Evolutionary conservation across 2,797 vertebrate species (phyloP).

Genomic region (Alcedo quadribrachys): DNA sequence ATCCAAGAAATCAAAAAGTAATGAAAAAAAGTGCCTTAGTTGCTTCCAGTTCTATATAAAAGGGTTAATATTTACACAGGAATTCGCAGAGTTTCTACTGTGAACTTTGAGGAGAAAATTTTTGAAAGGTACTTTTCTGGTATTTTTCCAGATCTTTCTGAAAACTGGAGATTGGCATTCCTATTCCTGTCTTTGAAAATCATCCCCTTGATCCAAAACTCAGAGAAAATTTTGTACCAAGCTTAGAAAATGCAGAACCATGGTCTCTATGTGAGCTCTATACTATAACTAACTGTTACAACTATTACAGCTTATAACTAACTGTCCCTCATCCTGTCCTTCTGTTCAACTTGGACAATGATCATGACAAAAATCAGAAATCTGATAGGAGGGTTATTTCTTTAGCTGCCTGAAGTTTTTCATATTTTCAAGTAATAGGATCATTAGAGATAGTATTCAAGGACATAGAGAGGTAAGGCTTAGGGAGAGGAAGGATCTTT

Average conservation of each 20-base stretch:
- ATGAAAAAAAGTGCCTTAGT: neutral
- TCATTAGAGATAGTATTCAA: slow-evolving; percentile 39
- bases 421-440: slow-evolving; percentile 47
- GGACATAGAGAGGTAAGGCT: neutral
- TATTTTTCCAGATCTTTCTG: neutral
- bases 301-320: neutral
- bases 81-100: neutral
- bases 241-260: neutral
- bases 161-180: neutral
- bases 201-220: neutral
- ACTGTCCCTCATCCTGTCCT: neutral
- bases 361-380: slow-evolving; percentile 27
- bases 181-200: neutral
- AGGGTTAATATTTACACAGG: neutral
- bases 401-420: neutral
- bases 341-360: neutral
- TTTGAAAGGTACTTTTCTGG: neutral
- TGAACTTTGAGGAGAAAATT: neutral
- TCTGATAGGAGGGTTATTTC: slow-evolving; percentile 3
- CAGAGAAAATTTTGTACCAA: neutral
- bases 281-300: neutral
- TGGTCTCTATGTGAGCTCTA: neutral
- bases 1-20: neutral
- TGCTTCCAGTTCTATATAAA: neutral
- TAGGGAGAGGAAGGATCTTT: slow-evolving; percentile 38